These are phyloP conservation scores for Heptranchias perlo DNA, from an alignment of 2,113 vertebrate species.

Conservation along the genomic window DNA sequence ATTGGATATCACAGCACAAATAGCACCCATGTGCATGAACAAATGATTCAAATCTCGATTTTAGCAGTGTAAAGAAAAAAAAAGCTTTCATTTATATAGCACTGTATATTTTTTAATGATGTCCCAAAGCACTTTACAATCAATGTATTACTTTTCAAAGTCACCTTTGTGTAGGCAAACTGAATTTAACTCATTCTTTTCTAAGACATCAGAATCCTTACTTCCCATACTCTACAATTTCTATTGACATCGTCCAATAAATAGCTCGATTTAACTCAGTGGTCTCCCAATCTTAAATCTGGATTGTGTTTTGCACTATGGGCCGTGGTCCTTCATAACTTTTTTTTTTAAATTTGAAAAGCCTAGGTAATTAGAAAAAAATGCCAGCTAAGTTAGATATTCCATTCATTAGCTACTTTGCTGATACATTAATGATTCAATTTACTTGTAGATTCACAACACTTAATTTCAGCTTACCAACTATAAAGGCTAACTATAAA, in stretches of 20 bases:
- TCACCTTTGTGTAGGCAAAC: background rate
- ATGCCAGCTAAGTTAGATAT: background rate
- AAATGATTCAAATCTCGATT: background rate
- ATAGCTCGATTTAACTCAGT: background rate
- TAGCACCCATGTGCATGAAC: background rate
- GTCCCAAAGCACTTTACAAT: background rate
- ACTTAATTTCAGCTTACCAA: background rate
- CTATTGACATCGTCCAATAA: background rate
- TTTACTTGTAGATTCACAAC: background rate
- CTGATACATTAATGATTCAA: background rate
- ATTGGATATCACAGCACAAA: background rate
- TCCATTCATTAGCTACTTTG: background rate
- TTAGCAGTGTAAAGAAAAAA: background rate
- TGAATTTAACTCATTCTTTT: background rate
- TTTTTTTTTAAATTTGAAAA: background rate
- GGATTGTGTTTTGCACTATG: too few species aligned
- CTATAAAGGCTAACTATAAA: background rate
- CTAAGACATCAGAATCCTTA: background rate
- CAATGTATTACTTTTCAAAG: background rate
- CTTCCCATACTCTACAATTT: background rate
- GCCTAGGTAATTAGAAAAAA: background rate
- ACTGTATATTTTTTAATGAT: background rate
- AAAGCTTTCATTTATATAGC: background rate
- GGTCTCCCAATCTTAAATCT: background rate
- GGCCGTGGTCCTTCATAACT: background rate